Evolutionary conservation across 2,888 invertebrate species (phyloP).

Genomic region (Cabera pusaria): DNA sequence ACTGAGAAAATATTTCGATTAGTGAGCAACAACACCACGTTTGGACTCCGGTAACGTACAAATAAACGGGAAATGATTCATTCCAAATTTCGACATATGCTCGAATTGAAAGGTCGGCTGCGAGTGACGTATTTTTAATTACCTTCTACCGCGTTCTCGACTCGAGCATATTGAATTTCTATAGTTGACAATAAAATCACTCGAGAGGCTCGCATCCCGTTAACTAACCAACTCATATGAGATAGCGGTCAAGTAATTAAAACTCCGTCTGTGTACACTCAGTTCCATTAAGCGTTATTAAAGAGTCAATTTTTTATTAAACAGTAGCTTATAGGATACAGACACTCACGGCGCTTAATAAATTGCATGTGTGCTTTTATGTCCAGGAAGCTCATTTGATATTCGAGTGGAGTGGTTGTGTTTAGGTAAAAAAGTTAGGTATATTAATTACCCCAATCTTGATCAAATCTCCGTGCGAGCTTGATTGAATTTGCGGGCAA

Average conservation of each 20-base stretch:
- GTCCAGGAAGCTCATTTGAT: slow-evolving; percentile 3
- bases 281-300: slow-evolving; percentile 24
- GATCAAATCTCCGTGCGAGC: slow-evolving; percentile 76
- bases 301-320: slow-evolving; percentile 16
- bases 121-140: slow-evolving; percentile 82
- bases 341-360: too few species aligned
- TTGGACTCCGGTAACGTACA: slow-evolving; percentile 44
- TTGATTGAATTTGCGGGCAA: slow-evolving; percentile 78
- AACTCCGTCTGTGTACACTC: slow-evolving; percentile 37
- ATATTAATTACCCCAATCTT: slow-evolving; percentile 80
- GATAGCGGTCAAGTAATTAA: slow-evolving; percentile 47
- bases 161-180: slow-evolving; percentile 69
- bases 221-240: slow-evolving; percentile 42
- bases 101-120: slow-evolving; percentile 78
- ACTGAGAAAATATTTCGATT: slow-evolving; percentile 26
- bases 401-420: slow-evolving; percentile 25
- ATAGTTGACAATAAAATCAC: slow-evolving; percentile 74
- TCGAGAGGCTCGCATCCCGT: slow-evolving; percentile 44
- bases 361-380: too few species aligned
- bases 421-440: slow-evolving; percentile 65
- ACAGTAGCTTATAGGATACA: slow-evolving; percentile 11
- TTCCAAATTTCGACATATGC: slow-evolving; percentile 79
- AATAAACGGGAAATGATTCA: slow-evolving; percentile 77
- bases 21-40: slow-evolving; percentile 30
- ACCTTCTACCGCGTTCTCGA: slow-evolving; percentile 71